A percentile compares a stretch with the other conserved stretches of the same genome.
These are phyloP conservation scores for Narcine bancroftii DNA, from an alignment of 2,113 vertebrate species.

Conservation along the genomic window DNA sequence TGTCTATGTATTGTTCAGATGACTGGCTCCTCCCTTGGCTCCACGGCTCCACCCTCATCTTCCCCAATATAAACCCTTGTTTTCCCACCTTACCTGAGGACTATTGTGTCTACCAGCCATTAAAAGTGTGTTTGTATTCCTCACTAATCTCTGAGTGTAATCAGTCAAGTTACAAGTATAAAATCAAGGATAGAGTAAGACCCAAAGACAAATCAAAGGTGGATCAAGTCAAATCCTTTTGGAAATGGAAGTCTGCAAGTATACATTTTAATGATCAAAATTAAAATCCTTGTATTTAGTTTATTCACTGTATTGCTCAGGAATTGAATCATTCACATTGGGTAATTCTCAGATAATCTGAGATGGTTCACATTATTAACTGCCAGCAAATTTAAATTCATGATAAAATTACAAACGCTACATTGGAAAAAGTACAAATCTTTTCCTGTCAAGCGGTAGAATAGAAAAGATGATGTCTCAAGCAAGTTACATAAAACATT, in stretches of 20 bases:
- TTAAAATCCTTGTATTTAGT: not conserved
- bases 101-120: too few relatives aligned
- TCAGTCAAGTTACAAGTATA: too few relatives aligned
- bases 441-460: not conserved
- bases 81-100: too few relatives aligned
- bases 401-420: not conserved
- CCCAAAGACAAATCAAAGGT: not conserved
- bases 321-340: not conserved
- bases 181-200: not conserved
- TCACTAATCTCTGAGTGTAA: too few relatives aligned
- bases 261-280: not conserved
- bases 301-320: not conserved
- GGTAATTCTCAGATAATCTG: not conserved
- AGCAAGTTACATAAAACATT: not conserved
- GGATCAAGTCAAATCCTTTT: not conserved
- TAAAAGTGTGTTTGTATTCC: too few relatives aligned
- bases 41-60: too few relatives aligned
- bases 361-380: not conserved
- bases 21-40: too few relatives aligned
- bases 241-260: not conserved
- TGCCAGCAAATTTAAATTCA: not conserved
- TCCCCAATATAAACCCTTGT: too few relatives aligned
- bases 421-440: not conserved
- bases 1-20: too few relatives aligned
- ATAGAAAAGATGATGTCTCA: not conserved